Conservation (phyloP, 2,888 invertebrate genomes). For the Synergus japonicus region DNA sequence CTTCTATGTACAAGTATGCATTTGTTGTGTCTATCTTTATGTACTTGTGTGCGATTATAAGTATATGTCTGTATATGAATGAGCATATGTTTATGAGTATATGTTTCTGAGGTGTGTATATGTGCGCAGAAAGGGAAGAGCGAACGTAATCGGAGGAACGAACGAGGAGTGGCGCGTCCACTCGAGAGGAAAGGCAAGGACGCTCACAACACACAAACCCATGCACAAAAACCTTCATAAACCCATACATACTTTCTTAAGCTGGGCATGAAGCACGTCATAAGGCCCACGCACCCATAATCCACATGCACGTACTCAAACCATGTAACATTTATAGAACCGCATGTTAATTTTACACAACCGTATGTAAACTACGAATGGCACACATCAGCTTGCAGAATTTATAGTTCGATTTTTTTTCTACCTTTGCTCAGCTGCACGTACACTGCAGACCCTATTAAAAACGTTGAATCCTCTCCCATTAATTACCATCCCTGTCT, state of each 20-base stretch:
- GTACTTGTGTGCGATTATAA: neutral
- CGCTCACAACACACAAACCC: slow-evolving; percentile 49
- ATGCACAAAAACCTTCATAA: neutral
- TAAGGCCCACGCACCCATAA: slow-evolving; percentile 21
- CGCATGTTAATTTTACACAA: slow-evolving; percentile 27
- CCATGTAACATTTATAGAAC: slow-evolving; percentile 22
- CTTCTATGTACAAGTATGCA: neutral
- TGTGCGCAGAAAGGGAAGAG: slow-evolving; percentile 52
- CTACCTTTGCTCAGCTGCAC: neutral
- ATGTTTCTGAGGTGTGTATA: neutral
- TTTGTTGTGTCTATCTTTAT: neutral
- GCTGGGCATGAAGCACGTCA: neutral
- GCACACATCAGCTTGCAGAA: neutral
- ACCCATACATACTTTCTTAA: slow-evolving; percentile 10
- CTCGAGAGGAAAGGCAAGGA: slow-evolving; percentile 66
- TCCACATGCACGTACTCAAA: neutral
- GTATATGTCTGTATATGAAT: too few species aligned
- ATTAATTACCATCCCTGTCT: neutral
- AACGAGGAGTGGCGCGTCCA: slow-evolving; percentile 49
- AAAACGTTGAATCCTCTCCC: neutral
- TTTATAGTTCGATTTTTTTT: slow-evolving; percentile 22
- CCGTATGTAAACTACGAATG: slow-evolving; percentile 24
- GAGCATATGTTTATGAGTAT: too few species aligned
- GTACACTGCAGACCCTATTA: neutral
- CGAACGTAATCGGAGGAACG: slow-evolving; percentile 57